Evolutionary conservation across 2,888 invertebrate species (phyloP).

Genomic region (Eumacrocentrus americanus): DNA sequence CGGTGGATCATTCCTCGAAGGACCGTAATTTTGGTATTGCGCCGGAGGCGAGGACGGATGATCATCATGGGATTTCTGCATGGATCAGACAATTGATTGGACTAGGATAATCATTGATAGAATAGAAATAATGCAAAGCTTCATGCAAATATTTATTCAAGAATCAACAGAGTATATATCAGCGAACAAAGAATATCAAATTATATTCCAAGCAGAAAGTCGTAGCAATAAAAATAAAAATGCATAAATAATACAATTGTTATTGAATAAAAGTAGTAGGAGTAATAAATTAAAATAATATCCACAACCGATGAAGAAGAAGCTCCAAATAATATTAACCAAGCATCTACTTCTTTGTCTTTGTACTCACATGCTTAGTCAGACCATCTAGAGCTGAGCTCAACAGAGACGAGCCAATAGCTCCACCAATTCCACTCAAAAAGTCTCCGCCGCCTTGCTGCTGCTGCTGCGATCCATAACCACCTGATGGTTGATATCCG

Average conservation of each 20-base stretch:
- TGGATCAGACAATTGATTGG: constrained; percentile 13
- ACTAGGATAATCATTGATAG: neutral
- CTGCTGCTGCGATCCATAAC: constrained; percentile 36
- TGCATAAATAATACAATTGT: neutral
- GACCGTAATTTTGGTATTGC: constrained; percentile 34
- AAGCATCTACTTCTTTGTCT: constrained; percentile 12
- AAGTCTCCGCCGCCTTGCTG: constrained; percentile 44
- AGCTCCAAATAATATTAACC: neutral
- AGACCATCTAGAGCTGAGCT: constrained; percentile 55
- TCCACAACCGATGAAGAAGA: neutral
- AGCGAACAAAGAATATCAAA: too few species aligned
- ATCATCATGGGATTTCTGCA: constrained; percentile 43
- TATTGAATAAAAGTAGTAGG: neutral
- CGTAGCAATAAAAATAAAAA: too few species aligned
- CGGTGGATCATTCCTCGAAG: constrained; percentile 32
- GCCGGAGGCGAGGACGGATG: constrained; percentile 35
- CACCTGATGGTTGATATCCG: constrained; percentile 40
- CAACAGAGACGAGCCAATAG: constrained; percentile 50
- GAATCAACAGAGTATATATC: too few species aligned
- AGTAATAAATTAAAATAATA: neutral
- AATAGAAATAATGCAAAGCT: neutral
- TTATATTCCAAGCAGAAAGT: too few species aligned
- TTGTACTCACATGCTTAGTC: constrained; percentile 51
- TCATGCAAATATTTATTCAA: neutral
- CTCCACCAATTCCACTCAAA: constrained; percentile 50